phyloP scores from a whole-genome alignment of 2,113 vertebrate species.

The Calcarius ornatus region DNA sequence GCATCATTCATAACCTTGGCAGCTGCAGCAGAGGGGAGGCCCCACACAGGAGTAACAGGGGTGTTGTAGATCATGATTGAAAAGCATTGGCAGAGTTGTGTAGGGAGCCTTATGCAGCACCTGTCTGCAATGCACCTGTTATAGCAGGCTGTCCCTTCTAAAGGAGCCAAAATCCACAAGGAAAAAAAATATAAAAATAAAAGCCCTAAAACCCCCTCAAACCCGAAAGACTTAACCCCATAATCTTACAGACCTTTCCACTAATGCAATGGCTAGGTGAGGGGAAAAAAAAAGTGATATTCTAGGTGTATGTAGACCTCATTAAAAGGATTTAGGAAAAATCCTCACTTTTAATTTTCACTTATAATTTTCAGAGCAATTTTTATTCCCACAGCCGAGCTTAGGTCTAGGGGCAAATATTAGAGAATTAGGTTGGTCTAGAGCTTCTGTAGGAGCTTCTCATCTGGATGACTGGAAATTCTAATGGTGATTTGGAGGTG shows the following conservation, averaged over 20 bases:
- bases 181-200: not conserved
- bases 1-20: conserved; percentile 15
- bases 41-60: not conserved
- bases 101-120: conserved; percentile 41
- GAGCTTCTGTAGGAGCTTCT: not conserved
- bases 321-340: not conserved
- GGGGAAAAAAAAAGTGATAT: not conserved
- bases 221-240: not conserved
- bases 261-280: not conserved
- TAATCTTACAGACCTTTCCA: not conserved
- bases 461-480: not conserved
- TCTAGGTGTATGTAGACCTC: not conserved
- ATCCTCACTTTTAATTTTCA: not conserved
- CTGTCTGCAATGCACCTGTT: conserved; percentile 57
- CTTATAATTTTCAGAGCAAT: not conserved
- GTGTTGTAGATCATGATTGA: conserved; percentile 14
- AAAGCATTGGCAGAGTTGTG: conserved; percentile 34
- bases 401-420: not conserved
- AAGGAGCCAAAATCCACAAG: conserved; percentile 14
- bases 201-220: not conserved
- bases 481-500: not conserved
- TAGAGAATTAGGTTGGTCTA: not conserved
- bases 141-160: conserved; percentile 36
- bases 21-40: not conserved
- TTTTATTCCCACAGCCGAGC: not conserved